Base-by-base conservation (phyloP, 1,140 invertebrate species). In the Heliothis virescens region DNA sequence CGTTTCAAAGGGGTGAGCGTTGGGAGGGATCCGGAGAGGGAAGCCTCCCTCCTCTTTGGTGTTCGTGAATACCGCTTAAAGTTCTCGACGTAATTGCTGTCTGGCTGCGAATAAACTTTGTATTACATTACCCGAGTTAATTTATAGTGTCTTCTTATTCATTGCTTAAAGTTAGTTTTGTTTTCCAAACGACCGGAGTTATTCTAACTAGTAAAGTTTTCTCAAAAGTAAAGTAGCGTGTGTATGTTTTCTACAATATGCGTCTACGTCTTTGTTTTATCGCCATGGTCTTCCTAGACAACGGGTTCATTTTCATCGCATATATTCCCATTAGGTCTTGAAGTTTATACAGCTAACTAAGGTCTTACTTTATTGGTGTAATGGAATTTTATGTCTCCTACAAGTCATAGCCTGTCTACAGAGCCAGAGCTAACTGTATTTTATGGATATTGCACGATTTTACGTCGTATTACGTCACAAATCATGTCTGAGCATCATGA, bases 71-170 rank as follows among this genome's bases (percentile, higher is more conserved):
- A 90, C 89, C 86, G 89, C 88, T 91, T 91, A 89, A 93, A 94
- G 86, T 94, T 93, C 86, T 86, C 85, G 82, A 83, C 85, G 88
- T 93, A 94, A 94, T 94, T 94, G 89, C 89, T 93, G 93, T 93
- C 93, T 92, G 90, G 90, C 89, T 91, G 86, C 85, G 91, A 93
- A 90, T 93, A 92, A 94, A 94, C 88, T 93, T 94, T 93, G 89
- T 92, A 92, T 94, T 91, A 93, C 91, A 91, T 93, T 94, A 93
- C 87, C 81, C 83, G 83, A 91, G 82, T 92, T 92, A 91, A 94
- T 94, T 94, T 93, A 93, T 92, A 90, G 87, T 90, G 80, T 86
- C 89, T 90, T 91, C 89, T 92, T 93, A 92, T 90, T 89, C 89
- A 91, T 91, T 89, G 86, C 88, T 80, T 77, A 76, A 86, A 90